Evolutionary conservation across 2,888 invertebrate genomes (phyloP).

Genomic region (Philonicus albiceps): DNA sequence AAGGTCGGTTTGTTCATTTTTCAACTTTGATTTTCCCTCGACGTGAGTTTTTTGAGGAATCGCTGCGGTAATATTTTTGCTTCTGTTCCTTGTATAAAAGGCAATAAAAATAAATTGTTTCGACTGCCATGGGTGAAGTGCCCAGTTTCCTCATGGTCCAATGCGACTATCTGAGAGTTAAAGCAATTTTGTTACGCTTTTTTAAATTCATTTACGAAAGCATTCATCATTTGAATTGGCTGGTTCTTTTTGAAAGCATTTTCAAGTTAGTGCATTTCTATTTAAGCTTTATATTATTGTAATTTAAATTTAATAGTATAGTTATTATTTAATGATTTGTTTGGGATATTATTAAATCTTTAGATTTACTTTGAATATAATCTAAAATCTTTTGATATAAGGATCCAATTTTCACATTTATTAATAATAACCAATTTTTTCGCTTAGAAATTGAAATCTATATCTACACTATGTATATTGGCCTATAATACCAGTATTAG

Average conservation of each 20-base stretch:
- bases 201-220: neutral
- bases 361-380: neutral
- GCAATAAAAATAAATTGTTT: conserved; percentile 11
- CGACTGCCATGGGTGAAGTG: neutral
- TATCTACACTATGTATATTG: neutral
- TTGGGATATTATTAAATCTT: neutral
- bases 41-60: conserved; percentile 5
- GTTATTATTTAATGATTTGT: neutral
- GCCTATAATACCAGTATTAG: neutral
- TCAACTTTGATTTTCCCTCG: conserved; percentile 9
- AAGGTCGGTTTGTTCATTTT: conserved; percentile 6
- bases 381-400: too few species aligned
- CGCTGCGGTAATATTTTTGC: neutral
- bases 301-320: neutral
- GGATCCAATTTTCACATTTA: neutral
- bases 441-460: neutral
- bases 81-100: neutral
- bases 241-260: neutral
- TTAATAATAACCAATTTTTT: neutral
- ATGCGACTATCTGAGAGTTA: neutral
- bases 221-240: neutral
- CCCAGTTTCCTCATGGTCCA: neutral
- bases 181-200: neutral
- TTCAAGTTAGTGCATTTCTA: neutral
- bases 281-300: neutral